A percentile compares a stretch with the other conserved stretches of the same genome.
Evolutionary conservation across 2,888 invertebrate species (phyloP).

Genomic region (Spisula subtruncata): DNA sequence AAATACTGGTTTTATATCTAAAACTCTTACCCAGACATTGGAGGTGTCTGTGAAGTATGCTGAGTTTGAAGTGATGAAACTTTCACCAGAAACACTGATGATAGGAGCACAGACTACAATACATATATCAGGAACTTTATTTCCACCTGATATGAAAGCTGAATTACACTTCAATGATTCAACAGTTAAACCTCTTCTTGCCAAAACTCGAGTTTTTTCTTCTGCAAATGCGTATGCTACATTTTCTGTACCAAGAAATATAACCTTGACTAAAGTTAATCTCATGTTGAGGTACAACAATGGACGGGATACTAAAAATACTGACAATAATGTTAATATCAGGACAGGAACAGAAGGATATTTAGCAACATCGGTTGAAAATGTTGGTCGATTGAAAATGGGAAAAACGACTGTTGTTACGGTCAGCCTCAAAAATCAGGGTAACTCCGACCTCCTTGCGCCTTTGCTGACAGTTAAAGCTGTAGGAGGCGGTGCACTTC

Average conservation of each 20-base stretch:
- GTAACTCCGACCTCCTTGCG: conserved; percentile 52
- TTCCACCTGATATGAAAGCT: conserved; percentile 47
- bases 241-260: conserved; percentile 35
- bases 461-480: conserved; percentile 44
- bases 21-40: neutral
- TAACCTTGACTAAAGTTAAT: neutral
- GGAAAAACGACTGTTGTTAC: conserved; percentile 45
- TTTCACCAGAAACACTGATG: conserved; percentile 37
- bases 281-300: conserved; percentile 6
- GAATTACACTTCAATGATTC: conserved; percentile 25
- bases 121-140: conserved; percentile 49
- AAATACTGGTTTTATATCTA: neutral
- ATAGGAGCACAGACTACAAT: conserved; percentile 53
- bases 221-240: conserved; percentile 54
- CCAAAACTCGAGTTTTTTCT: conserved; percentile 46
- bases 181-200: neutral
- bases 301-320: conserved; percentile 8
- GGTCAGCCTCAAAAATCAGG: conserved; percentile 50
- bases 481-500: conserved; percentile 39
- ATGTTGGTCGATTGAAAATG: conserved; percentile 35
- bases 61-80: conserved; percentile 56
- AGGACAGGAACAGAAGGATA: conserved; percentile 48
- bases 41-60: conserved; percentile 47
- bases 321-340: neutral
- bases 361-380: conserved; percentile 3